Conservation (phyloP, 2,797 vertebrate genomes). For the Oreortyx pictus region DNA sequence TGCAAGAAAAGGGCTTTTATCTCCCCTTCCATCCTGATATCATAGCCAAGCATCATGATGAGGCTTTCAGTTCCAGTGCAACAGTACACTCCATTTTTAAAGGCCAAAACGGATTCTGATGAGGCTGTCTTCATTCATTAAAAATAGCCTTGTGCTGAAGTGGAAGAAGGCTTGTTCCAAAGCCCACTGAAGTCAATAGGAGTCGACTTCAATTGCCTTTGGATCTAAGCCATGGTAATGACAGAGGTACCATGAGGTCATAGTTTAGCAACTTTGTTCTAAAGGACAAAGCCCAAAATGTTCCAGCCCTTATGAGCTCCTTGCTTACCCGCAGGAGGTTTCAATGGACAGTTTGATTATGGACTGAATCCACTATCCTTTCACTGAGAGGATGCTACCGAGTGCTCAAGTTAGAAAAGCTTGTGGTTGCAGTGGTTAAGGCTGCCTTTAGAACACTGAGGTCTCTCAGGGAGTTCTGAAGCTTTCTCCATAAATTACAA, state of each 20-base stretch:
- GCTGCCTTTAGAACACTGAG: background rate
- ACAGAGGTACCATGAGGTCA: conserved; percentile 45
- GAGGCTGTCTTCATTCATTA: conserved; percentile 36
- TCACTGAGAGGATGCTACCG: background rate
- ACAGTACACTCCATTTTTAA: conserved; percentile 35
- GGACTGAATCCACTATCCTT: background rate
- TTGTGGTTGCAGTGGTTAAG: conserved; percentile 18
- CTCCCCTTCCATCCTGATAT: conserved; percentile 46
- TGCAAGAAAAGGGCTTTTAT: conserved; percentile 59
- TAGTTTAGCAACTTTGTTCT: conserved; percentile 48
- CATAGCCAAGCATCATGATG: conserved; percentile 41
- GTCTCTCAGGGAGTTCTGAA: background rate
- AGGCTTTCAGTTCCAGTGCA: conserved; percentile 44
- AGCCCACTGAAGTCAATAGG: background rate
- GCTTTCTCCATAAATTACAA: conserved; percentile 26
- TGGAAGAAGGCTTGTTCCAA: conserved; percentile 43
- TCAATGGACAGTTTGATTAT: background rate
- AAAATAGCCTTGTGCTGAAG: conserved; percentile 54
- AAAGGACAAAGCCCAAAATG: conserved; percentile 27
- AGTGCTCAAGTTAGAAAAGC: conserved; percentile 34
- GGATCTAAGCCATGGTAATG: background rate
- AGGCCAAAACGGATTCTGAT: background rate
- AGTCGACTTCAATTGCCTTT: conserved; percentile 41
- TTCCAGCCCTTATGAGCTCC: background rate
- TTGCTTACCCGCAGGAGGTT: conserved; percentile 19